phyloP scores from a whole-genome alignment of 2,113 vertebrate species.

The Sminthopsis crassicaudata region DNA sequence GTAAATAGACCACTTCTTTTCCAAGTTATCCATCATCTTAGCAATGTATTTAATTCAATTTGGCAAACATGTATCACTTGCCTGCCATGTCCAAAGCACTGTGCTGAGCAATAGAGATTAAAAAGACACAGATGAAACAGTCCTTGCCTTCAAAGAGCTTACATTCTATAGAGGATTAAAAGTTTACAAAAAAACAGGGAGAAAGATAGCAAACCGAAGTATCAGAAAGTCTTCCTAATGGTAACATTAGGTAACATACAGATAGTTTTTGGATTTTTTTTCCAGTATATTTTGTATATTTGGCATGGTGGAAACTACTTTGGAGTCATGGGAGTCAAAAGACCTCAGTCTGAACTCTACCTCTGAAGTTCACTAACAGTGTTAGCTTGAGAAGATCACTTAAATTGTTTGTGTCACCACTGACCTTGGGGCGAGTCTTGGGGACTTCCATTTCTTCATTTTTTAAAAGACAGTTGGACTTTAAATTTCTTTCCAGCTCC shows the following conservation, averaged over 20 bases:
- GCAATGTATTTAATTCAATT: neutral
- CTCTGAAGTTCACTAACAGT: neutral
- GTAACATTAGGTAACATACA: neutral
- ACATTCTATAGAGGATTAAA: neutral
- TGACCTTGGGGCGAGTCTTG: neutral
- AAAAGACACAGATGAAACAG: neutral
- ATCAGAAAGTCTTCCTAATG: neutral
- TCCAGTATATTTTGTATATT: neutral
- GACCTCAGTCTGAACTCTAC: neutral
- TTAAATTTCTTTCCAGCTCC: neutral
- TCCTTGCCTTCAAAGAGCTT: neutral
- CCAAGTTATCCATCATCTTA: neutral
- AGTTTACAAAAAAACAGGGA: neutral
- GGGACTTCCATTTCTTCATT: conserved; percentile 5
- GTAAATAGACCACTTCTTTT: neutral
- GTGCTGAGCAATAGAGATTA: neutral
- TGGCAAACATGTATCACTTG: neutral
- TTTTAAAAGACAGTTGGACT: neutral
- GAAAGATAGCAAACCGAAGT: neutral
- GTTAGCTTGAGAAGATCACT: neutral
- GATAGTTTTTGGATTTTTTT: neutral
- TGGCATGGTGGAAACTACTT: neutral
- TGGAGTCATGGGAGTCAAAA: neutral
- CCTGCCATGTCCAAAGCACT: neutral
- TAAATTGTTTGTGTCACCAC: neutral